Base-by-base conservation (phyloP, 2,797 vertebrate genomes). In the Numenius phaeopus region DNA sequence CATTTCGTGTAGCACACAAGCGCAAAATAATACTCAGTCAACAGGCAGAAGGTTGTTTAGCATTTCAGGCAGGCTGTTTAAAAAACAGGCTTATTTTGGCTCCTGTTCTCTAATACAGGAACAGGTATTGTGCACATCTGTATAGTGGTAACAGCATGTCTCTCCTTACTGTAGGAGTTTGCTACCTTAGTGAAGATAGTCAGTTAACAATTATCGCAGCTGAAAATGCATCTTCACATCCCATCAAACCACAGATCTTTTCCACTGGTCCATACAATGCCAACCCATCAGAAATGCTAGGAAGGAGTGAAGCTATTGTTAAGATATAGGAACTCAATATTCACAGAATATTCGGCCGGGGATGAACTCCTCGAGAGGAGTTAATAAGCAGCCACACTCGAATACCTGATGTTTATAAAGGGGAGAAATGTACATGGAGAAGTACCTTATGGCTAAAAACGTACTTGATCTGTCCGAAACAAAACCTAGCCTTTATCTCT, bases 401-500 rank as follows among this genome's bases (percentile, higher is more conserved):
- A 89, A 77, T 91, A 67, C 40, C 87, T 96, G 69, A 62, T 94
- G 67, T 83, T 94, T 89, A 87, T 50, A 82, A 94, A 81, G 49
- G 75, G 75, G 16, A 90, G 84, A 95, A 87, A 59, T 19, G 26
- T 83, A 92, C 2, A 59, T 0, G 1, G 80, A 72, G 54, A 57
- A 80, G 82, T 78, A 85, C 27, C 37, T 87, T 81, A 40, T 42
- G 76, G 42, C 13, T 42, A 30, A 90, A 90, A 72, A 40, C 8
- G 23, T 73, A n/a, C 84, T 93, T 96, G 76, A 61, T 88, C 79
- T 94, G 62, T 62, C 52, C 11, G 2, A 91, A 89, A 66, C 90
- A 92, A 96, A 97, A 91, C 57, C 24, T n/a, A 87, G 46, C 47
- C 58, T 87, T 90, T 37, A 10, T 95, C 84, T 92, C 88, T 94